Conservation (phyloP, 2,888 invertebrate species). For the Hylaea fasciaria region DNA sequence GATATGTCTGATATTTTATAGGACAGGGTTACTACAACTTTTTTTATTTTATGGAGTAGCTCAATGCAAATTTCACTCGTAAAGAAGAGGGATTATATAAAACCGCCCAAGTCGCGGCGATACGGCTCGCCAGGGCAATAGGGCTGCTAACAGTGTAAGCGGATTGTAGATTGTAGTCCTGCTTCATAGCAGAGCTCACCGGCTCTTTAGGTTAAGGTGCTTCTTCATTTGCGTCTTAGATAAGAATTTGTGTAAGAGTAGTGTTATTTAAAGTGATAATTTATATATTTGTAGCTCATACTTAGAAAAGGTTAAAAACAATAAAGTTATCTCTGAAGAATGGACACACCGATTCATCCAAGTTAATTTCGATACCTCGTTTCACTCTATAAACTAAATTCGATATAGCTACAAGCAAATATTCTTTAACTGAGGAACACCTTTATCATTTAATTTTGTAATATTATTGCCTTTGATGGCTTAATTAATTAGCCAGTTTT, state of each 20-base stretch:
- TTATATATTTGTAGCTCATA: too few species aligned
- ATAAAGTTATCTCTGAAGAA: too few species aligned
- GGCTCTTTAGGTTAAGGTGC: neutral
- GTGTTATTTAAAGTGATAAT: too few species aligned
- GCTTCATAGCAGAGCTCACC: neutral
- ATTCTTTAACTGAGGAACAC: too few species aligned
- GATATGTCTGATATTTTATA: constrained; percentile 12
- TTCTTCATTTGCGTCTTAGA: neutral
- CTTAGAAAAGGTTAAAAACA: too few species aligned
- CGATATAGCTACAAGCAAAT: too few species aligned
- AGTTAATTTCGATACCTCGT: too few species aligned
- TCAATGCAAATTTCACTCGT: constrained; percentile 45
- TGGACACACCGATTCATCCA: too few species aligned
- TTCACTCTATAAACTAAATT: too few species aligned
- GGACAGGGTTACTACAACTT: constrained; percentile 1
- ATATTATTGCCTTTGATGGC: too few species aligned
- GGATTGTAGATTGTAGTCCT: constrained; percentile 12
- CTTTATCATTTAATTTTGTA: too few species aligned
- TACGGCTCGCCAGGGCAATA: constrained; percentile 43
- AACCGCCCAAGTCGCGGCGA: constrained; percentile 43
- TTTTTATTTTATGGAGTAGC: constrained; percentile 5
- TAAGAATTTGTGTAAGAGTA: too few species aligned
- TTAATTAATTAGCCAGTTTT: neutral
- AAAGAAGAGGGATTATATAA: constrained; percentile 41
- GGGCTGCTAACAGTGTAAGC: constrained; percentile 50